Conservation (phyloP, 1,140 invertebrate species). For the Oncopeltus fasciatus region DNA sequence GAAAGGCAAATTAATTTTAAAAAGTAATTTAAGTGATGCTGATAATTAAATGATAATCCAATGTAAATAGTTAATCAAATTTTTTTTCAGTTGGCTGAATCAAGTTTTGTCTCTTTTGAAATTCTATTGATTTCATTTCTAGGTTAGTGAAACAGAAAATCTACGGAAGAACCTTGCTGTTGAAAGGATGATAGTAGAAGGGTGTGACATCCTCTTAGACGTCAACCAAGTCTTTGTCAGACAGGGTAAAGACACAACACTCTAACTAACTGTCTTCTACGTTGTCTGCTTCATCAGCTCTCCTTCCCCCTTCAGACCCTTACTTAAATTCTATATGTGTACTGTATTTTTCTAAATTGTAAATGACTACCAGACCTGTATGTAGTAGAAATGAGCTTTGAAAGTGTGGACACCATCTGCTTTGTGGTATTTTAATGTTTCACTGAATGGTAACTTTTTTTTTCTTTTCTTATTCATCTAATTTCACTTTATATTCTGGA, state of each 20-base stretch:
- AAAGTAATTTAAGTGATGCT: too few relatives aligned
- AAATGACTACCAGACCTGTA: slow-evolving; percentile 8
- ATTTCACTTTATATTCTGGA: too few relatives aligned
- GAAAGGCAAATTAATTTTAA: too few relatives aligned
- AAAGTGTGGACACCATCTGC: not conserved
- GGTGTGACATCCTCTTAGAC: slow-evolving; percentile 84
- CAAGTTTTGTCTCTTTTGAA: not conserved
- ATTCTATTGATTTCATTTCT: slow-evolving; percentile 21
- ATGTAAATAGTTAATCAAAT: too few relatives aligned
- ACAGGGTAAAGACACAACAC: slow-evolving; percentile 43
- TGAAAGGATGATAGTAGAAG: slow-evolving; percentile 88
- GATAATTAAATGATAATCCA: too few relatives aligned
- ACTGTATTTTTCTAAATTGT: not conserved
- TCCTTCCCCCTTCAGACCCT: not conserved
- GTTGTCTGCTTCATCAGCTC: slow-evolving; percentile 7
- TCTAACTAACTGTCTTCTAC: slow-evolving; percentile 7
- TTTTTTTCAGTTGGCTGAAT: too few relatives aligned
- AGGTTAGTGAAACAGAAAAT: slow-evolving; percentile 90
- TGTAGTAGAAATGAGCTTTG: not conserved
- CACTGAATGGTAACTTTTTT: not conserved
- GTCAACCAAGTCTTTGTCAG: slow-evolving; percentile 85
- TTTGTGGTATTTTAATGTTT: not conserved
- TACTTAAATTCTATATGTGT: slow-evolving; percentile 5
- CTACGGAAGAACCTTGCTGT: slow-evolving; percentile 83
- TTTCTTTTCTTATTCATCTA: not conserved